Conservation (phyloP, 1,140 invertebrate genomes). For the Liolophura sinensis region DNA sequence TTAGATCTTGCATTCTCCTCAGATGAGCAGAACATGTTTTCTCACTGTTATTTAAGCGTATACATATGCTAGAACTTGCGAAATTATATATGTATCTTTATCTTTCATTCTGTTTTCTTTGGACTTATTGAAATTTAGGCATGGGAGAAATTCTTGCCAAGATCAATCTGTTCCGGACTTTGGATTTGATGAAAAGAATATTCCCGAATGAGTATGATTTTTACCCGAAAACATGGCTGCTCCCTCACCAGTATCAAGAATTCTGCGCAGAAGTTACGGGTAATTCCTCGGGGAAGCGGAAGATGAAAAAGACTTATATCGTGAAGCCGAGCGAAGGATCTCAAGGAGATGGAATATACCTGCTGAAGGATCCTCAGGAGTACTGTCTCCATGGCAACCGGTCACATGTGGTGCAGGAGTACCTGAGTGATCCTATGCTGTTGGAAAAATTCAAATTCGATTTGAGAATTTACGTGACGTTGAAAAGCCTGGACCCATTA, state of each 20-base stretch:
- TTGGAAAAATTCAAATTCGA: slow-evolving; percentile 63
- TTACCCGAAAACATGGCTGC: slow-evolving; percentile 62
- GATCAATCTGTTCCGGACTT: slow-evolving; percentile 58
- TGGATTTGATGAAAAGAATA: slow-evolving; percentile 58
- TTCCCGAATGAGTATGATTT: slow-evolving; percentile 62
- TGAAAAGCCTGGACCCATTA: slow-evolving; percentile 60
- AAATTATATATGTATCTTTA: not conserved
- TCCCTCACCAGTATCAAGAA: slow-evolving; percentile 59
- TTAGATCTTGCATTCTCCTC: not conserved
- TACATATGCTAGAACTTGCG: not conserved
- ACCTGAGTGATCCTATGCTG: slow-evolving; percentile 59
- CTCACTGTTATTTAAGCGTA: not conserved
- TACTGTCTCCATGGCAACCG: slow-evolving; percentile 38
- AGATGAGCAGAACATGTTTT: not conserved
- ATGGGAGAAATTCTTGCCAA: slow-evolving; percentile 62
- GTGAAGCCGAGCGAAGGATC: slow-evolving; percentile 63
- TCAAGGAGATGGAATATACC: slow-evolving; percentile 63
- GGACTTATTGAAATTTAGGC: slow-evolving; percentile 32
- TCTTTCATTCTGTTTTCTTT: not conserved
- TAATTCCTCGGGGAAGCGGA: slow-evolving; percentile 15
- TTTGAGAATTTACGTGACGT: slow-evolving; percentile 61
- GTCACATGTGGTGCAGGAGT: slow-evolving; percentile 60
- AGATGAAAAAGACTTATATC: slow-evolving; percentile 56
- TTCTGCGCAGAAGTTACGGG: slow-evolving; percentile 42
- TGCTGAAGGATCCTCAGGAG: slow-evolving; percentile 55